Percentiles rank a stretch among this genome's conserved stretches.
phyloP scores from a whole-genome alignment of 2,888 invertebrate species.

The Nematopogon swammerdamellus region DNA sequence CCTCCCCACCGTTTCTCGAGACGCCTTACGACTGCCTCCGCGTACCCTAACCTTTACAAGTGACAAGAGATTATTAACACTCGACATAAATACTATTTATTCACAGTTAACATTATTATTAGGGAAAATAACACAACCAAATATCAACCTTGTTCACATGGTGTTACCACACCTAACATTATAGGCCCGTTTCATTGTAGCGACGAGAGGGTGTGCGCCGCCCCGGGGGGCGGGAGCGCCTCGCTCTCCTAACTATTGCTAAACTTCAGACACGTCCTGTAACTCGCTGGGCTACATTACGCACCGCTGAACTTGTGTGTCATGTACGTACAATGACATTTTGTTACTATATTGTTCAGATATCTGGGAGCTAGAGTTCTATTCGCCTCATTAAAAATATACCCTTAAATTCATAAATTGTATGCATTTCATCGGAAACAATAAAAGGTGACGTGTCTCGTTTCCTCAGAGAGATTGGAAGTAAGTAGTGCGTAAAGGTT shows the following conservation, averaged over 20 bases:
- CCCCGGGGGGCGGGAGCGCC: too few relatives aligned
- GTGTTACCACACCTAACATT: neutral
- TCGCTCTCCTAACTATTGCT: neutral
- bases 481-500: neutral
- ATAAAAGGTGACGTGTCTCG: too few relatives aligned
- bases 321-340: too few relatives aligned
- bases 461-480: neutral
- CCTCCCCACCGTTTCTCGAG: too few relatives aligned
- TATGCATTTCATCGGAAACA: too few relatives aligned
- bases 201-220: too few relatives aligned
- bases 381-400: neutral
- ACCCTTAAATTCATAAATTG: neutral
- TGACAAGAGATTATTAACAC: neutral
- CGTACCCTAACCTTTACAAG: neutral
- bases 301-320: too few relatives aligned
- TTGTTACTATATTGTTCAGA: neutral
- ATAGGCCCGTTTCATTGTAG: neutral
- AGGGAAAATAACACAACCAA: neutral
- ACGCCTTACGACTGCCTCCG: neutral
- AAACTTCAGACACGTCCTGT: neutral
- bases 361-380: neutral
- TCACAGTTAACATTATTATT: neutral
- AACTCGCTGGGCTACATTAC: too few relatives aligned
- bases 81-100: neutral
- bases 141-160: neutral